Evolutionary conservation across 2,113 vertebrate species (phyloP), one percentile per base, ranked within the genome.

Genomic region (Siphamia tubifer): DNA sequence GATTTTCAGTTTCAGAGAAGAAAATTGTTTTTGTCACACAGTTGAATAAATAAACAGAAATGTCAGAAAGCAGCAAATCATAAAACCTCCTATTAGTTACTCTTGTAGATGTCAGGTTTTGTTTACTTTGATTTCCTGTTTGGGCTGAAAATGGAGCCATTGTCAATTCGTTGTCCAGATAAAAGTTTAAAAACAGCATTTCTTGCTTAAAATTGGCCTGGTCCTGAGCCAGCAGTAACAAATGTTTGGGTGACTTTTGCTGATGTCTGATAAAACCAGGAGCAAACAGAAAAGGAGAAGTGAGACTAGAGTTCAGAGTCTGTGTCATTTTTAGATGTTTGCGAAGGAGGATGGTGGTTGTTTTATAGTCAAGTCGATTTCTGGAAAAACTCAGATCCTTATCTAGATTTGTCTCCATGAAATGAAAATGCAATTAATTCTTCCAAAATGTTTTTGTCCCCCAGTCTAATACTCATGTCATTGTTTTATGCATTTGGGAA

Each of bases 121-220:
- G 49, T 81, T 77, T 68, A 40, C 38, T 57, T 35, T 66, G 2
- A 62, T 69, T 79, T 64, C 47, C 54, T 70, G 57, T 67, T 45
- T 32, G 32, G 21, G 24, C 39, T 63, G 27, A 67, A 8, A 30
- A 27, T 25, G 34, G 55, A 83, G 48, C 24, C 13, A 32, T 30
- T 10, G 10, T 43, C 45, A 73, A 39, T 68, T 8, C 40, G 17
- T 8, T 48, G 16, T 4, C 32, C 5, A 69, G 66, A 81, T 64
- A 79, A 79, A 62, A 8, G 25, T 84, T 77, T 78, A 63, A 77
- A 81, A 72, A 74, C 60, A 43, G 32, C 52, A 21, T 56, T 69
- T 16, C 1, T n/a, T 28, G 48, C 27, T 79, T 42, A 69, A 65
- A 56, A 64, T 48, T 30, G 21, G 45, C 19, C 17, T 55, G 77